phyloP scores from a whole-genome alignment of 2,113 vertebrate species.

The Antennarius striatus region DNA sequence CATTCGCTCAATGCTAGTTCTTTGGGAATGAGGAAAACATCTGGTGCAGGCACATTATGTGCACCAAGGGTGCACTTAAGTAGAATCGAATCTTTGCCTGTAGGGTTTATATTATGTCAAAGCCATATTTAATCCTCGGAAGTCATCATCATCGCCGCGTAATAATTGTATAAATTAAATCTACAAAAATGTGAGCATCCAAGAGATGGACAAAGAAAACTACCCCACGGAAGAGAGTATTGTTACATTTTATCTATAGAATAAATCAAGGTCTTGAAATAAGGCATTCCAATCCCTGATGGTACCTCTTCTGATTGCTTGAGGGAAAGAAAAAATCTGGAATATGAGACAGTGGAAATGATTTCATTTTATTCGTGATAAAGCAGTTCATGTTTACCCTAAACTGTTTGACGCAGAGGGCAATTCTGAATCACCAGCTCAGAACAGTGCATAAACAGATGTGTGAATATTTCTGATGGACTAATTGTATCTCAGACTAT shows the following conservation, averaged over 20 bases:
- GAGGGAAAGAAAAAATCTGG: slow-evolving; percentile 2
- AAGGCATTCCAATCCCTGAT: slow-evolving; percentile 3
- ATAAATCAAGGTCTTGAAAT: too few relatives aligned
- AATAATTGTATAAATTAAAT: slow-evolving; percentile 22
- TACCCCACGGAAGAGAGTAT: slow-evolving; percentile 3
- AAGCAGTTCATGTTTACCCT: slow-evolving; percentile 15
- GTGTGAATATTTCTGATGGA: background rate
- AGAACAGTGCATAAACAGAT: slow-evolving; percentile 14
- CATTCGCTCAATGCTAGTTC: slow-evolving; percentile 39
- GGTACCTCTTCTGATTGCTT: background rate
- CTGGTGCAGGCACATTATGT: slow-evolving; percentile 54
- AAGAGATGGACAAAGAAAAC: slow-evolving; percentile 9
- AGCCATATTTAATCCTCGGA: slow-evolving; percentile 58
- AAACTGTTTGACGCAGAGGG: slow-evolving; percentile 28
- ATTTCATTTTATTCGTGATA: slow-evolving; percentile 40
- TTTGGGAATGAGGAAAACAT: slow-evolving; percentile 61
- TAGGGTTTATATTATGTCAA: slow-evolving; percentile 53
- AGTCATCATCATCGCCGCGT: slow-evolving; percentile 13
- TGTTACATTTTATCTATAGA: too few relatives aligned
- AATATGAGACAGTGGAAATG: slow-evolving; percentile 3
- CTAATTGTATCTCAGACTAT: slow-evolving; percentile 2
- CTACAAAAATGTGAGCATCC: slow-evolving; percentile 12
- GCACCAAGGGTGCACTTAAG: slow-evolving; percentile 62
- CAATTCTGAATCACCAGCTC: background rate
- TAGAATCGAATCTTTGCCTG: slow-evolving; percentile 54